Evolutionary conservation across 2,888 invertebrate genomes (phyloP).

Genomic region (Drosophila mimica): DNA sequence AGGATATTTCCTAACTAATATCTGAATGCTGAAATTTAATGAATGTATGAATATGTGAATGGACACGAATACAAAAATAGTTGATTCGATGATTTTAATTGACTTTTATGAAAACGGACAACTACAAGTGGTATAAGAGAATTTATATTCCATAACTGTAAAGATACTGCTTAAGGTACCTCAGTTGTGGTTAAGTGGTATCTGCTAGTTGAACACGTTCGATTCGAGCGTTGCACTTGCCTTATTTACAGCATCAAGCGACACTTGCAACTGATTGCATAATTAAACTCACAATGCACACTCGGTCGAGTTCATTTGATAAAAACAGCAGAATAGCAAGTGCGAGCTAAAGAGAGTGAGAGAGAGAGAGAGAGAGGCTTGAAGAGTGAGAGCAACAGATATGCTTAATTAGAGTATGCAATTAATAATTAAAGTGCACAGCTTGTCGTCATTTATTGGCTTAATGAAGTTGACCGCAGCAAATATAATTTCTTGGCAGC

Average conservation of each 20-base stretch:
- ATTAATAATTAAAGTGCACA: conserved; percentile 63
- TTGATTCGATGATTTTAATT: neutral
- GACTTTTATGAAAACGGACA: neutral
- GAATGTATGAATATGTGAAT: neutral
- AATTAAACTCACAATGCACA: conserved; percentile 41
- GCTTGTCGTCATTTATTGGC: conserved; percentile 51
- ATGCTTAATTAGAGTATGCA: conserved; percentile 66
- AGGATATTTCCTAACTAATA: neutral
- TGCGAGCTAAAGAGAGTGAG: conserved; percentile 3
- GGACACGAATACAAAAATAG: neutral
- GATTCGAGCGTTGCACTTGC: neutral
- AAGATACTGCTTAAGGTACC: neutral
- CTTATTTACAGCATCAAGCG: conserved; percentile 26
- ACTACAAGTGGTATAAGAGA: neutral
- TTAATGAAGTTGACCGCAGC: conserved; percentile 73
- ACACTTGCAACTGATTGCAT: conserved; percentile 57
- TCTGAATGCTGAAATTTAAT: neutral
- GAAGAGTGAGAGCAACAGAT: conserved; percentile 17
- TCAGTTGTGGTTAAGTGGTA: conserved; percentile 6
- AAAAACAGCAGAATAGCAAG: conserved; percentile 31
- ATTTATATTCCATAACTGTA: neutral
- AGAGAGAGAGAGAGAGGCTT: neutral
- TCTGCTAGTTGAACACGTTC: neutral
- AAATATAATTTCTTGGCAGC: conserved; percentile 22
- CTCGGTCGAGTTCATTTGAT: conserved; percentile 55